Conservation (phyloP, 2,113 vertebrate species). For the Salvelinus sp. region DNA sequence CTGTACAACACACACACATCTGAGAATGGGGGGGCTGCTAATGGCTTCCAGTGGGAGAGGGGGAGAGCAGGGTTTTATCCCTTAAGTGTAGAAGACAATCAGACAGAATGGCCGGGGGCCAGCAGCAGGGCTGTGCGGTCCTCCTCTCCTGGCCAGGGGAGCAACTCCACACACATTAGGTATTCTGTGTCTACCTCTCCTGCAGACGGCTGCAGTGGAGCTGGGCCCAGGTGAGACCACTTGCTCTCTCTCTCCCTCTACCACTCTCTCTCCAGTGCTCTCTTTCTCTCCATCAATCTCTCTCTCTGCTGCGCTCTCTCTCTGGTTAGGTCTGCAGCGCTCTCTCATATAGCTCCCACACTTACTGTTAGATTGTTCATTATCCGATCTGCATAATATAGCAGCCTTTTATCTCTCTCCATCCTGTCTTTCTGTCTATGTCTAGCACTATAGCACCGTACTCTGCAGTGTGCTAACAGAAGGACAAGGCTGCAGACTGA, state of each 20-base stretch:
- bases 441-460: neutral
- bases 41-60: constrained; percentile 61
- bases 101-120: constrained; percentile 58
- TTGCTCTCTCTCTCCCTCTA: constrained; percentile 8
- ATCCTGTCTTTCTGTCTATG: too few species aligned
- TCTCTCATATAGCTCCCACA: too few species aligned
- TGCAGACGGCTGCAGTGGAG: constrained; percentile 46
- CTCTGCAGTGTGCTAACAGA: neutral
- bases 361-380: too few species aligned
- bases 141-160: constrained; percentile 15
- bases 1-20: constrained; percentile 28
- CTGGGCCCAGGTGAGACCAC: constrained; percentile 48
- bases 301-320: neutral
- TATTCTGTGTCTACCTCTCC: constrained; percentile 48
- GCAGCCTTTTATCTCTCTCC: too few species aligned
- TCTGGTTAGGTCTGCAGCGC: too few species aligned
- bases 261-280: constrained; percentile 6
- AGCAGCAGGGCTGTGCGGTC: constrained; percentile 39
- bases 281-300: constrained; percentile 14
- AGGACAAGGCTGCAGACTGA: neutral
- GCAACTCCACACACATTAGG: constrained; percentile 33
- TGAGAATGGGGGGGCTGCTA: constrained; percentile 48
- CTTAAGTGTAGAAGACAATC: constrained; percentile 64
- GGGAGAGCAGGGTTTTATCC: constrained; percentile 56
- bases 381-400: too few species aligned